Conservation (phyloP, 2,888 invertebrate genomes). For the Nomada ferruginata region DNA sequence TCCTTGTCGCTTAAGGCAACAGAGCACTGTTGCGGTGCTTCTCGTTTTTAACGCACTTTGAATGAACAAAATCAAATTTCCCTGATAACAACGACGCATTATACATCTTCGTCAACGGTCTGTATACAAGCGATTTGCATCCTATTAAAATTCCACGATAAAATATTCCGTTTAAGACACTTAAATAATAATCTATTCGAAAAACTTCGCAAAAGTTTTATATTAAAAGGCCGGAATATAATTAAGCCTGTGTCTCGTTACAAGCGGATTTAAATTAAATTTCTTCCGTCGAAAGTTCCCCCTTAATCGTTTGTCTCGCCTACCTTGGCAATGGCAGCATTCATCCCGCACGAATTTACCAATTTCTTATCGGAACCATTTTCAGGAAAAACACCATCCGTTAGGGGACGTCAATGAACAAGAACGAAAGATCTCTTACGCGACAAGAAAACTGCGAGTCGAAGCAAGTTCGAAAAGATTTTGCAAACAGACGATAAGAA, state of each 20-base stretch:
- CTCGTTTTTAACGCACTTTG: constrained; percentile 1
- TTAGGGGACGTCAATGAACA: constrained; percentile 44
- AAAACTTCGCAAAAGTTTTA: constrained; percentile 19
- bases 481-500: constrained; percentile 49
- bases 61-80: background rate
- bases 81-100: constrained; percentile 6
- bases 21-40: background rate
- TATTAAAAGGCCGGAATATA: constrained; percentile 13
- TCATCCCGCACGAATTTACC: constrained; percentile 38
- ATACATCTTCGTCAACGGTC: constrained; percentile 23
- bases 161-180: constrained; percentile 10
- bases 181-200: constrained; percentile 10
- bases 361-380: constrained; percentile 46
- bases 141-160: constrained; percentile 18
- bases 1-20: background rate
- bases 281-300: constrained; percentile 28
- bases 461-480: constrained; percentile 44
- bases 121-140: constrained; percentile 30
- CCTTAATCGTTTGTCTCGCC: constrained; percentile 32
- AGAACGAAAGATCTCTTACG: constrained; percentile 46
- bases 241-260: constrained; percentile 22
- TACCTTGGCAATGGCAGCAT: constrained; percentile 4
- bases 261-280: constrained; percentile 37
- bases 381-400: constrained; percentile 38
- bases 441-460: constrained; percentile 44